These are phyloP conservation scores for Aporophyla lueneburgensis DNA, from an alignment of 2,888 invertebrate genomes.

Conservation along the genomic window DNA sequence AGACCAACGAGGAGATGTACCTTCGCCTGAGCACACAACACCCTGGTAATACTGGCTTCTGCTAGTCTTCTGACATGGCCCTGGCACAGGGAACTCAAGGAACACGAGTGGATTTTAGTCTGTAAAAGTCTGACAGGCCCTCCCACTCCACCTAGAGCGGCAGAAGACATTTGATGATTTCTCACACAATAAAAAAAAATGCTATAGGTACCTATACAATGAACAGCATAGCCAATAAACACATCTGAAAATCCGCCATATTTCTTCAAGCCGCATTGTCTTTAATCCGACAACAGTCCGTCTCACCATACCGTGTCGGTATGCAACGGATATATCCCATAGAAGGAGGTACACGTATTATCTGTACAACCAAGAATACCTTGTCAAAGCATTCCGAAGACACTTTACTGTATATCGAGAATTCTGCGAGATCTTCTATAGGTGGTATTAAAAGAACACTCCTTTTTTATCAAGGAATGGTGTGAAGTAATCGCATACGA, in stretches of 20 bases:
- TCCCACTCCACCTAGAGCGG: too few relatives aligned
- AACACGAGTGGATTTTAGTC: too few relatives aligned
- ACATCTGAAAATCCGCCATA: background rate
- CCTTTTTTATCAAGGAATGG: conserved; percentile 29
- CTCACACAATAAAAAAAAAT: too few relatives aligned
- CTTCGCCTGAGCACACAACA: too few relatives aligned
- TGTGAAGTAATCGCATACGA: background rate
- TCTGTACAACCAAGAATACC: conserved; percentile 37
- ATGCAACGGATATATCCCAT: conserved; percentile 46
- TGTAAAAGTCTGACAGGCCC: too few relatives aligned
- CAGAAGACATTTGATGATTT: too few relatives aligned
- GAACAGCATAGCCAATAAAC: background rate
- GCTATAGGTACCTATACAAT: background rate
- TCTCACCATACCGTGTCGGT: conserved; percentile 13
- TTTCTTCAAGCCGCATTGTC: background rate
- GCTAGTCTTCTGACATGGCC: too few relatives aligned
- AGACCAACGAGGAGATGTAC: too few relatives aligned
- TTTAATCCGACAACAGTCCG: conserved; percentile 17
- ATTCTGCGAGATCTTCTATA: conserved; percentile 25
- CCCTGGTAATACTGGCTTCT: too few relatives aligned
- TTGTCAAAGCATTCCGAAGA: conserved; percentile 41
- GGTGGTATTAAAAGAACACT: conserved; percentile 31
- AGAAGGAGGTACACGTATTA: conserved; percentile 50
- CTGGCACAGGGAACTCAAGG: too few relatives aligned
- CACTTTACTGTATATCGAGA: conserved; percentile 29